These are phyloP conservation scores for Zoanthus sansibaricus DNA, from an alignment of 92 coral and sea anemone species.

Conservation along the genomic window DNA sequence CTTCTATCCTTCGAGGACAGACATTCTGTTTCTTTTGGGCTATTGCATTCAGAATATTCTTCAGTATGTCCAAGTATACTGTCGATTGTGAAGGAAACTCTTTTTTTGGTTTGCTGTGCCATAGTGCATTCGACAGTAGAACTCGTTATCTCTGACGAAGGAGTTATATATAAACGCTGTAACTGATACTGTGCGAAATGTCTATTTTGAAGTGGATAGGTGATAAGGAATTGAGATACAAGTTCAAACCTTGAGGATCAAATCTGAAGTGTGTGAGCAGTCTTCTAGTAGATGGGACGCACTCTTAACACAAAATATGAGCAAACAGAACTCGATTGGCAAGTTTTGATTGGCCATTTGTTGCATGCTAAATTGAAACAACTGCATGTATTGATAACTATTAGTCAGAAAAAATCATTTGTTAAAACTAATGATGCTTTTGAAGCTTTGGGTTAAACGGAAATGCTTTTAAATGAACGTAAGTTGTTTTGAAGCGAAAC, in stretches of 20 bases:
- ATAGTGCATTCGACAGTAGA: background rate
- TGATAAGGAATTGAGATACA: background rate
- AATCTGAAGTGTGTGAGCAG: background rate
- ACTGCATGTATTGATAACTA: conserved; percentile 3
- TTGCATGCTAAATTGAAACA: conserved; percentile 3
- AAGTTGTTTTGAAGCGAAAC: conserved; percentile 9
- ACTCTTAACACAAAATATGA: conserved; percentile 3
- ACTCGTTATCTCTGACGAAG: background rate
- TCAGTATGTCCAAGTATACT: conserved; percentile 28
- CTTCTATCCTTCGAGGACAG: background rate
- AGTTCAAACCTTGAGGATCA: background rate
- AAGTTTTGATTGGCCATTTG: conserved; percentile 16
- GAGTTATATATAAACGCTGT: background rate
- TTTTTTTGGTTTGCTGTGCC: conserved; percentile 24
- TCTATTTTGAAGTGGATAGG: conserved; percentile 1
- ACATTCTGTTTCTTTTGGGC: background rate
- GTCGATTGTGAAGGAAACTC: conserved; percentile 32
- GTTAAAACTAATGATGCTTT: conserved; percentile 6
- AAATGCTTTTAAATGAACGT: conserved; percentile 31
- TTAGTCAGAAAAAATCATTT: conserved; percentile 13
- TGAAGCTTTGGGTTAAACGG: conserved; percentile 36
- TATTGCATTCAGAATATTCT: background rate
- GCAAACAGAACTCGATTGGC: conserved; percentile 1
- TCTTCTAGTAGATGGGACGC: conserved; percentile 14
- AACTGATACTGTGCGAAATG: background rate